Conservation (phyloP, 2,797 vertebrate genomes). For the Helicolenus hilgendorfi region DNA sequence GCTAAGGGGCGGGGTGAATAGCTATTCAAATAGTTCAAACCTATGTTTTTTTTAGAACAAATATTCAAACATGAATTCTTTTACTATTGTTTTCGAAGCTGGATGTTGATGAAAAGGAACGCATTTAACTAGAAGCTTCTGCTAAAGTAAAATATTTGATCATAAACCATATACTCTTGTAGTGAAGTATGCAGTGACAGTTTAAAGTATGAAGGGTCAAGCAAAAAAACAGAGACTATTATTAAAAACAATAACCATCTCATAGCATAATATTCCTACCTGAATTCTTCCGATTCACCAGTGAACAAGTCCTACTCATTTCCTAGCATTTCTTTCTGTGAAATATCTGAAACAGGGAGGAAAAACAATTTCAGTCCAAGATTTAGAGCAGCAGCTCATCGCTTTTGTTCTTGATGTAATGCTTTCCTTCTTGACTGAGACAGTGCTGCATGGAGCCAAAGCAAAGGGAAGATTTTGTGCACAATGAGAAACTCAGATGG, state of each 20-base stretch:
- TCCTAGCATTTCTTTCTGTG: not conserved
- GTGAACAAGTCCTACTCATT: conserved; percentile 13
- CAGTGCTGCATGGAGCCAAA: conserved; percentile 45
- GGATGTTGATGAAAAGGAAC: not conserved
- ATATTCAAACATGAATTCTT: too few relatives aligned
- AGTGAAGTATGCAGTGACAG: not conserved
- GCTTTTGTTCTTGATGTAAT: conserved; percentile 68
- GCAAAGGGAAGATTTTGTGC: conserved; percentile 43
- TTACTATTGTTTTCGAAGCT: not conserved
- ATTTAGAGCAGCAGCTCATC: conserved; percentile 61
- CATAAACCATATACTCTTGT: not conserved
- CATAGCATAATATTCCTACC: not conserved
- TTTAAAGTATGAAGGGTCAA: not conserved
- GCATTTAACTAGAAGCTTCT: not conserved
- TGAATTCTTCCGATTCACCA: not conserved
- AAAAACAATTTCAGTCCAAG: conserved; percentile 28
- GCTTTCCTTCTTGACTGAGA: conserved; percentile 61
- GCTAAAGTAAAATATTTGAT: not conserved
- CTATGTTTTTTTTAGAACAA: too few relatives aligned
- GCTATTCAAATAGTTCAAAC: too few relatives aligned
- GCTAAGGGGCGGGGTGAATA: too few relatives aligned
- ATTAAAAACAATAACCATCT: not conserved
- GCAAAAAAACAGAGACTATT: not conserved
- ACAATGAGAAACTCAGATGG: conserved; percentile 60
- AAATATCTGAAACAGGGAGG: conserved; percentile 27